Evolutionary conservation across 2,888 invertebrate species (phyloP), one percentile per base, ranked within the genome.

Genomic region (Catocala nupta): DNA sequence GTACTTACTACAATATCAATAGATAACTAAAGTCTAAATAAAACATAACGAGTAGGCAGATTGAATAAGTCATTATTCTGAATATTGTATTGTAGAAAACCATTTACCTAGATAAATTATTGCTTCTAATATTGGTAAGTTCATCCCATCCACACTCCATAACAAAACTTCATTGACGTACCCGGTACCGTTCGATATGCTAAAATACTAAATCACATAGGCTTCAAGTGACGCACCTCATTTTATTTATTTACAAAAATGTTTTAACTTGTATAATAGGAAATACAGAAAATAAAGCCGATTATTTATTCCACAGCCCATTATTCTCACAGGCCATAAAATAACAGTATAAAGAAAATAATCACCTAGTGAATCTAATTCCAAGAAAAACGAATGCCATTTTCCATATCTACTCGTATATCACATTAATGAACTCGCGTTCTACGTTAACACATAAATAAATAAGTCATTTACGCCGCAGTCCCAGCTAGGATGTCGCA

Each of bases 201-300:
- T 87, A 87, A 78, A 81, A 78, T 82, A 83, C 82, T 86, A 85
- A 81, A 87, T 86, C 87, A 87, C 85, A 84, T 83, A 84, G 83
- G 82, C 80, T 81, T 82, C 81, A 79, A 74, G 75, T 73, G 71
- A 80, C 71, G 76, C 73, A 72, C 72, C 73, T 69, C 74, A 78
- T 73, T 73, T 71, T 68, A 63, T 63, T 68, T 67, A 76, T 75
- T 68, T 78, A 73, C 73, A 78, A 64, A 45, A 59, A 65, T 59
- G 58, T 53, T 51, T 50, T 59, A 63, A 59, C 43, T 45, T 55
- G 39, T 59, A 67, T 52, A 63, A 58, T 51, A 57, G 39, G 39
- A 60, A 58, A 56, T 65, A 61, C 45, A 55, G 60, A 54, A 33
- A 45, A 68, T 55, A 64, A 65, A 43, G 54, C 66, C n/a, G 50